Evolutionary conservation across 2,888 invertebrate species (phyloP).

Genomic region (Aphidius colemani): DNA sequence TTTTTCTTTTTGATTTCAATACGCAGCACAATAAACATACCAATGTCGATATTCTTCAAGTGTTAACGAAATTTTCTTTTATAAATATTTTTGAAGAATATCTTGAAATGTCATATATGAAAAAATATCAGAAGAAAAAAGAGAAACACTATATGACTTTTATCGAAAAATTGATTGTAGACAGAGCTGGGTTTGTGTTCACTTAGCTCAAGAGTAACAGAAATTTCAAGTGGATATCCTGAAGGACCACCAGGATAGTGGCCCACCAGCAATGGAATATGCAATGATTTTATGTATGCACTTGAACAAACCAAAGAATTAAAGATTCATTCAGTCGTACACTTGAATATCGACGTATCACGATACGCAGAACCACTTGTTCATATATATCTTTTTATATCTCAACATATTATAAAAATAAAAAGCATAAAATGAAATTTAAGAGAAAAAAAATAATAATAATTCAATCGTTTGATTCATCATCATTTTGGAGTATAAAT

Average conservation of each 20-base stretch:
- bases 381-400: not conserved
- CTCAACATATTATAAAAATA: not conserved
- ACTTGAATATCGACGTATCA: constrained; percentile 23
- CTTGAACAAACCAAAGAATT: constrained; percentile 18
- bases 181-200: constrained; percentile 38
- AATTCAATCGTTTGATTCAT: not conserved
- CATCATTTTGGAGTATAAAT: not conserved
- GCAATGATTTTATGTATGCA: constrained; percentile 13
- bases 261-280: constrained; percentile 33
- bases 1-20: no score
- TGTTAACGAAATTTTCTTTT: no score
- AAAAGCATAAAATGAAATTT: not conserved
- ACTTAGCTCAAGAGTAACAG: constrained; percentile 52
- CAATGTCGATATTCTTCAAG: no score
- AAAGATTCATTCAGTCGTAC: constrained; percentile 19
- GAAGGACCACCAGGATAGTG: constrained; percentile 55
- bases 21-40: no score
- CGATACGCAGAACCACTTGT: constrained; percentile 16
- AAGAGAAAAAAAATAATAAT: not conserved
- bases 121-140: no score
- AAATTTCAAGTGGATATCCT: constrained; percentile 53
- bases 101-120: no score
- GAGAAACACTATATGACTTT: no score
- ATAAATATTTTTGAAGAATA: no score
- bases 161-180: constrained; percentile 17